Evolutionary conservation across 1,140 invertebrate species (phyloP).

Genomic region (Drosophila virilis): DNA sequence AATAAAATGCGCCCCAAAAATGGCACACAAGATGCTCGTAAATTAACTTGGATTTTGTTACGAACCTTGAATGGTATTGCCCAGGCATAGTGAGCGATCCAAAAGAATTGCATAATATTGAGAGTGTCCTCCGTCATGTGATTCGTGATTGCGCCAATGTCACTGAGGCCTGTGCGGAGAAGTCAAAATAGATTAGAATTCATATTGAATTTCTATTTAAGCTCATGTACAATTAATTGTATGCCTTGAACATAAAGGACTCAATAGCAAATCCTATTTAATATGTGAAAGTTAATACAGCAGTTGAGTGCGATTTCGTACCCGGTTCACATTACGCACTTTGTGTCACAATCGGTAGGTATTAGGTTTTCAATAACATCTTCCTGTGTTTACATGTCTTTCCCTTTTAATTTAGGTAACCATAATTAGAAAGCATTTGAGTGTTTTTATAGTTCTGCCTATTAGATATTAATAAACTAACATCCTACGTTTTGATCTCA

Average conservation of each 20-base stretch:
- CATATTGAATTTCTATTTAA: background rate
- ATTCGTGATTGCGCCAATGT: slow-evolving; percentile 90
- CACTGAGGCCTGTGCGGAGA: slow-evolving; percentile 80
- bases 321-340: too few relatives aligned
- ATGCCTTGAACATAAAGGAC: too few relatives aligned
- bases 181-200: slow-evolving; percentile 8
- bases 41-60: slow-evolving; percentile 41
- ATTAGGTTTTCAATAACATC: too few relatives aligned
- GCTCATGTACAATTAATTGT: background rate
- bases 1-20: slow-evolving; percentile 47
- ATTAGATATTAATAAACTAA: slow-evolving; percentile 1
- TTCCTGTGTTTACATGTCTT: too few relatives aligned
- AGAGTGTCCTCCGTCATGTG: slow-evolving; percentile 92
- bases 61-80: slow-evolving; percentile 92
- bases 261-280: too few relatives aligned
- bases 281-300: too few relatives aligned
- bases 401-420: too few relatives aligned
- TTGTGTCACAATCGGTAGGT: too few relatives aligned
- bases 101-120: slow-evolving; percentile 93
- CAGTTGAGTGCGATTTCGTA: too few relatives aligned
- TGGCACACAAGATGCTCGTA: slow-evolving; percentile 75
- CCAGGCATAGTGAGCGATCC: slow-evolving; percentile 94
- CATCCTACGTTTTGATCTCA: background rate
- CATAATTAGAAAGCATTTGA: too few relatives aligned
- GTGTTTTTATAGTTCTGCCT: background rate